Evolutionary conservation across 2,797 vertebrate species (phyloP), one percentile per base, ranked within the genome.

Genomic region (Echiichthys vipera): DNA sequence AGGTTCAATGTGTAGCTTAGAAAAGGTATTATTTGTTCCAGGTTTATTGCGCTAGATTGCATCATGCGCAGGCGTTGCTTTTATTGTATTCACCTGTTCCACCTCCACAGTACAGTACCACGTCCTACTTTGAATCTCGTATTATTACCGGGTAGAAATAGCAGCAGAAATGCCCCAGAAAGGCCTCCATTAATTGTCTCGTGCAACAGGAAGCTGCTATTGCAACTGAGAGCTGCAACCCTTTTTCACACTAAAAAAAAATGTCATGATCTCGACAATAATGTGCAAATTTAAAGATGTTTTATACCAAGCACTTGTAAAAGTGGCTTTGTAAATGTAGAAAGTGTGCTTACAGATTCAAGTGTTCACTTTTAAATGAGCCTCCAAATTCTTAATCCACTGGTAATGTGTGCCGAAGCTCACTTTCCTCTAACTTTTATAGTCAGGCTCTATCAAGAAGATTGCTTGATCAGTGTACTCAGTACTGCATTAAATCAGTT

Each of bases 131-230:
- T 76, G 6, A 77, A 67, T 73, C 20, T 53, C 5, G 43, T 62
- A 22, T 84, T 79, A 54, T 34, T 71, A 54, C 9, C 32, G 17
- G 25, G 56, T 53, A 61, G 74, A 82, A 72, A 73, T 67, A 50
- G 59, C 22, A 63, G 64, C 25, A 15, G 77, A 72, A 84, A 74
- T 81, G 68, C 50, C 77, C 81, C 56, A 77, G 78, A 83, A 78
- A 82, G 65, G 27, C 3, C 56, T 50, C 75, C 18, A 71, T 72
- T 74, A 71, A 66, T 53, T 61, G 56, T 17, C 30, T 67, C 22
- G 39, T 64, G 71, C 46, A 77, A 63, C 55, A 64, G 29, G n/a
- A 74, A 18, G 22, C 70, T 61, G 25, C 25, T 32, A 29, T 69
- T 83, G 65, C 55, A 63, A 49, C 3, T 59, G 25, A 70, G 70